phyloP scores from a whole-genome alignment of 2,797 vertebrate genomes.

The Onychomys arenicola region DNA sequence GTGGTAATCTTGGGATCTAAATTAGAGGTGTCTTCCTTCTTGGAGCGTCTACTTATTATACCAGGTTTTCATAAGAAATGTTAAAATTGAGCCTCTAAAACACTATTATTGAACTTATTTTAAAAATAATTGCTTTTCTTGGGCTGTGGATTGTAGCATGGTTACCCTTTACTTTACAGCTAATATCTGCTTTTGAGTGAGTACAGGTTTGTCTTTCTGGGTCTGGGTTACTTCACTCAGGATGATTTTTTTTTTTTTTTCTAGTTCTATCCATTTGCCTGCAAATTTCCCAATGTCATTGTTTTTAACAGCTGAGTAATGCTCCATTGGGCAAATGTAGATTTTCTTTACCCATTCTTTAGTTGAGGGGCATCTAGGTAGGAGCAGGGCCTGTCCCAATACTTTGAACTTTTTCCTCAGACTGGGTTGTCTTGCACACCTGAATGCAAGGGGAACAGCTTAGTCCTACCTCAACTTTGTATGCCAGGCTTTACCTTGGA shows the following conservation, averaged over 20 bases:
- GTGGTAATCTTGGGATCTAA: neutral
- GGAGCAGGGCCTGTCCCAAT: neutral
- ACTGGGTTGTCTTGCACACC: neutral
- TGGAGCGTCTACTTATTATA: neutral
- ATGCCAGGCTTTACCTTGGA: neutral
- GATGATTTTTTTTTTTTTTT: neutral
- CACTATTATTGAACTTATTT: neutral
- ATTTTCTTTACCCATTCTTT: neutral
- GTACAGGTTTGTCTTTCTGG: neutral
- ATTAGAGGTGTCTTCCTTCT: neutral
- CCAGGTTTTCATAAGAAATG: neutral
- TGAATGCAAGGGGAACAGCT: neutral
- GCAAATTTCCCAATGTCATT: neutral
- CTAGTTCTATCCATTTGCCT: neutral
- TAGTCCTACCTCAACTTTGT: neutral
- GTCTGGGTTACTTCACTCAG: neutral
- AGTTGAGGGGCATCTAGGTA: neutral
- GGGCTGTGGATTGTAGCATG: neutral
- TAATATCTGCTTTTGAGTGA: neutral
- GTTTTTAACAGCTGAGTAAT: neutral
- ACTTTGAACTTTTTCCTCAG: neutral
- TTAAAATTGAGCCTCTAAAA: neutral
- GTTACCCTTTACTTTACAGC: neutral
- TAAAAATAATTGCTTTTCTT: neutral
- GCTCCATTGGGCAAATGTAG: neutral